phyloP scores from a whole-genome alignment of 2,888 invertebrate species.

The Epistrophe grossulariae region DNA sequence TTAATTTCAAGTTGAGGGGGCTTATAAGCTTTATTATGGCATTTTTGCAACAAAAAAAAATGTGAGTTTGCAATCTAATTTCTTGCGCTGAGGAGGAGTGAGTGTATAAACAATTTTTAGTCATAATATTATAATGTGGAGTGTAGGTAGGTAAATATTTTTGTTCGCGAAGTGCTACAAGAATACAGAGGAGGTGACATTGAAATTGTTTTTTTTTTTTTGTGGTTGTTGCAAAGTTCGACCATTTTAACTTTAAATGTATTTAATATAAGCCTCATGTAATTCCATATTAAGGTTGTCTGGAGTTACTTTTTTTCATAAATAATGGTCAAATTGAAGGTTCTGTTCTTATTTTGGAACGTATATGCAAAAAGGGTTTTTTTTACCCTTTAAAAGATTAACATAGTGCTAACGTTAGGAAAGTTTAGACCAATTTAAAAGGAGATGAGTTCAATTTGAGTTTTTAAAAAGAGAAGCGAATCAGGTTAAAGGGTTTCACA shows the following conservation, averaged over 20 bases:
- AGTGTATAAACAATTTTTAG: background rate
- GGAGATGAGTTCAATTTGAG: no score
- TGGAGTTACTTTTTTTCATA: no score
- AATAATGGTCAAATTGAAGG: no score
- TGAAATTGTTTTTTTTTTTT: background rate
- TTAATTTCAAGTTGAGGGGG: slow-evolving; percentile 18
- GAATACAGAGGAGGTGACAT: background rate
- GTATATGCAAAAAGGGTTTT: no score
- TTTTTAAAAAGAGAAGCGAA: no score
- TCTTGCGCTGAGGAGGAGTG: background rate
- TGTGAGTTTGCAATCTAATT: background rate
- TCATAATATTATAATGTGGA: background rate
- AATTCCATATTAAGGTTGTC: no score
- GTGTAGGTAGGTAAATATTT: background rate
- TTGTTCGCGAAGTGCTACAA: background rate
- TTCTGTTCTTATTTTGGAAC: no score
- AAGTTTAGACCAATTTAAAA: no score
- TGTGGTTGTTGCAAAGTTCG: background rate
- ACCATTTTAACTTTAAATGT: background rate
- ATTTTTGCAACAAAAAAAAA: background rate
- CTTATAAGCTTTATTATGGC: slow-evolving; percentile 11
- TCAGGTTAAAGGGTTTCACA: no score
- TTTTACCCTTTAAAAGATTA: no score
- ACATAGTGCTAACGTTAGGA: no score
- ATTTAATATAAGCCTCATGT: no score